Evolutionary conservation across 1,140 invertebrate genomes (phyloP), one percentile per base, ranked within the genome.

Genomic region (Halotydeus destructor): DNA sequence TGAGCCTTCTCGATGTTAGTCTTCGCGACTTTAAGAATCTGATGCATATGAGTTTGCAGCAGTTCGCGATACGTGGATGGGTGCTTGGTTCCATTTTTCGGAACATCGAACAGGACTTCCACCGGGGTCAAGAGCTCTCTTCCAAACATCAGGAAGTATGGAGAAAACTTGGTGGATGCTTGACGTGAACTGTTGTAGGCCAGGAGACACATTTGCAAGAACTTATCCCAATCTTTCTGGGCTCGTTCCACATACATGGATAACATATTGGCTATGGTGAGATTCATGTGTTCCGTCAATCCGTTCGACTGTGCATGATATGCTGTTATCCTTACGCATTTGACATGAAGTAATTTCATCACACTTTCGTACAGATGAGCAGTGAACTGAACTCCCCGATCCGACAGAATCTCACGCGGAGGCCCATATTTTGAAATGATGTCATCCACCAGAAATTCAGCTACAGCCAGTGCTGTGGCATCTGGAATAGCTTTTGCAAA

Each of bases 361-460:
- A 49, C 5, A 23, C 39, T 28, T 23, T 36, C 8, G 3, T 39
- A 12, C 12, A 48, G 3, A 28, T 47, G 1, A 5, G 39, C 4
- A n/a, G 26, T 12, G 18, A 49, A 47, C 5, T 37, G 22, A 3
- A 14, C 16, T 11, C 40, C 45, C 11, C 32, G 24, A 35, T 46
- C 45, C 6, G 30, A 26, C 0, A 57, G 61, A 5, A 66, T 52
- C n/a, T 6, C 16, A 0, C 3, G 3, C 1, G 51, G 51, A 33
- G 27, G 16, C 2, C 63, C 61, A 46, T 57, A 63, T 6, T 55
- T 43, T 2, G 32, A 16, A 14, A 63, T 52, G 55, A 59, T 62
- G 1, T 38, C 23, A 2, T 44, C 8, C n/a, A 49, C 46, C 6
- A 65, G 48, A 6, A 53, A 50, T 26, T 43, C 14, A 4, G 50